Evolutionary conservation across 2,888 invertebrate genomes (phyloP).

Genomic region (Willowsia nigromaculata): DNA sequence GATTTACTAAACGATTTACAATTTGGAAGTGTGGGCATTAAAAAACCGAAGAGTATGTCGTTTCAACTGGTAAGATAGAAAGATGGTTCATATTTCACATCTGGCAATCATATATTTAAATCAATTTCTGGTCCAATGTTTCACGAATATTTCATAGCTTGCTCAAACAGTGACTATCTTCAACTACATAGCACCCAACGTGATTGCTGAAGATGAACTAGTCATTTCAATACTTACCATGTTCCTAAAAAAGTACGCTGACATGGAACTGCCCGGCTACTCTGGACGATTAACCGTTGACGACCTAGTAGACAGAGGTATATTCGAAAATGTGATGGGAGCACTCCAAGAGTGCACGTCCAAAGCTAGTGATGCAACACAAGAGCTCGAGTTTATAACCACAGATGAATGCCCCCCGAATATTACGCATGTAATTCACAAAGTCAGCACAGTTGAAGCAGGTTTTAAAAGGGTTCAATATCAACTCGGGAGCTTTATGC

Average conservation of each 20-base stretch:
- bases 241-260: slow-evolving; percentile 41
- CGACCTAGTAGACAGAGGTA: not conserved
- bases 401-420: not conserved
- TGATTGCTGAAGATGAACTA: slow-evolving; percentile 43
- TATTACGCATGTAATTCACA: slow-evolving; percentile 41
- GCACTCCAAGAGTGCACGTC: slow-evolving; percentile 40
- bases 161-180: slow-evolving; percentile 39
- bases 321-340: slow-evolving; percentile 36
- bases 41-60: slow-evolving; percentile 48
- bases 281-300: slow-evolving; percentile 16
- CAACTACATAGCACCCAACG: slow-evolving; percentile 27
- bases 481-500: slow-evolving; percentile 22
- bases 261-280: slow-evolving; percentile 27
- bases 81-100: no score
- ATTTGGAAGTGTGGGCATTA: not conserved
- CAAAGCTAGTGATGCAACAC: slow-evolving; percentile 26
- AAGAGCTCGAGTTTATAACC: slow-evolving; percentile 36
- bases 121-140: not conserved
- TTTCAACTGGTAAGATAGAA: slow-evolving; percentile 46
- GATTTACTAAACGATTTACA: slow-evolving; percentile 37
- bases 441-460: not conserved
- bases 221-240: slow-evolving; percentile 6
- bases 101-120: no score
- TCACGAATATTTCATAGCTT: slow-evolving; percentile 8
- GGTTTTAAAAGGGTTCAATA: not conserved